Conservation (phyloP, 2,888 invertebrate species). For the Gasteruption jaculator region DNA sequence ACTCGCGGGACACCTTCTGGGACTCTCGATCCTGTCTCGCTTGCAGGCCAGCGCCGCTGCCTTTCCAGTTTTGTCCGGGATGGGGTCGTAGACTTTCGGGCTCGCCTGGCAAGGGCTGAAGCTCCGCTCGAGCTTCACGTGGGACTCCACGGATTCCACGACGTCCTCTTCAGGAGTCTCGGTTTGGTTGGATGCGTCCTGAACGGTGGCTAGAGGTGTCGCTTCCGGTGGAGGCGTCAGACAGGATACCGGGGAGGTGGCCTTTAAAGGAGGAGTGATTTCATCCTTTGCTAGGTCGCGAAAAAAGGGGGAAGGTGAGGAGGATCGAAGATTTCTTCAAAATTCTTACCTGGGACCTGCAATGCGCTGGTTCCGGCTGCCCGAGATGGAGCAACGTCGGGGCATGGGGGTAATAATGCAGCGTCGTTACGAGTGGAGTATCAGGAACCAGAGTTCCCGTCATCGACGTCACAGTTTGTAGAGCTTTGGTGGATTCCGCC, state of each 20-base stretch:
- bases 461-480: slow-evolving; percentile 46
- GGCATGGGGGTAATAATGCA: slow-evolving; percentile 46
- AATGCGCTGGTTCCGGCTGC: slow-evolving; percentile 44
- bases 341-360: slow-evolving; percentile 42
- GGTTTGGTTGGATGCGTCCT: slow-evolving; percentile 80
- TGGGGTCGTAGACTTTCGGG: neutral
- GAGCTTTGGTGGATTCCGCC: slow-evolving; percentile 44
- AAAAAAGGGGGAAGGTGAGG: too few species aligned
- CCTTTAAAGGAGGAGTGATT: slow-evolving; percentile 49
- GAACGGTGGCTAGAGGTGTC: slow-evolving; percentile 60
- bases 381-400: slow-evolving; percentile 45
- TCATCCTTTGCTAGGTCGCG: too few species aligned
- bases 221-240: slow-evolving; percentile 63
- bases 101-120: slow-evolving; percentile 34
- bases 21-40: too few species aligned
- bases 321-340: too few species aligned
- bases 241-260: slow-evolving; percentile 56
- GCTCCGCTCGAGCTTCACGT: slow-evolving; percentile 42
- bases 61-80: neutral
- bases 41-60: too few species aligned
- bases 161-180: slow-evolving; percentile 59
- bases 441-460: slow-evolving; percentile 42
- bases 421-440: slow-evolving; percentile 42
- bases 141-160: slow-evolving; percentile 28
- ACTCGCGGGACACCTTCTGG: slow-evolving; percentile 16